A percentile compares a stretch with the other conserved stretches of the same genome.
These are phyloP conservation scores for Parnassius mnemosyne DNA, from an alignment of 2,888 invertebrate genomes.

Conservation along the genomic window DNA sequence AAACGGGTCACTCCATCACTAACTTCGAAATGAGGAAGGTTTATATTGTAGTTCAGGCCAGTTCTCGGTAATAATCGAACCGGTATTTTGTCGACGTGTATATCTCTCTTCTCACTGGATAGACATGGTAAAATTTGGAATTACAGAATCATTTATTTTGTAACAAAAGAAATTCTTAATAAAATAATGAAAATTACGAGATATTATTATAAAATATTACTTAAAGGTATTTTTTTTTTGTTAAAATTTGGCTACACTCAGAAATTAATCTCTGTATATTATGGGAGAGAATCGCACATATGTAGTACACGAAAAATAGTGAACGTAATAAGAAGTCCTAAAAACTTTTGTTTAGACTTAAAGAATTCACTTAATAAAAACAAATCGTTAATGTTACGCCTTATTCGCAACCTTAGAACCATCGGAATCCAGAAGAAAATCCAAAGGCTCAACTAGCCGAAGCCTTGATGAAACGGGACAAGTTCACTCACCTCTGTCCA, in stretches of 20 bases:
- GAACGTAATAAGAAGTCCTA: background rate
- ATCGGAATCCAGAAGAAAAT: slow-evolving; percentile 44
- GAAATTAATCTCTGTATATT: too few species aligned
- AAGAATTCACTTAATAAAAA: background rate
- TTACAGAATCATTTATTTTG: background rate
- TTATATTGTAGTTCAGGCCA: slow-evolving; percentile 14
- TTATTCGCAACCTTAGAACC: slow-evolving; percentile 24
- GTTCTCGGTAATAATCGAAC: slow-evolving; percentile 23
- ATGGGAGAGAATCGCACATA: too few species aligned
- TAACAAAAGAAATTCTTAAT: background rate
- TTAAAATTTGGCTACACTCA: too few species aligned
- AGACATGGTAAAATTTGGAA: slow-evolving; percentile 9
- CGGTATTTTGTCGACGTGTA: slow-evolving; percentile 22
- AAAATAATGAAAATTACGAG: too few species aligned
- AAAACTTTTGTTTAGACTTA: background rate
- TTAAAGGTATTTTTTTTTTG: too few species aligned
- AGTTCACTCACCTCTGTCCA: slow-evolving; percentile 65
- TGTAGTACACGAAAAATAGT: too few species aligned
- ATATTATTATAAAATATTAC: too few species aligned
- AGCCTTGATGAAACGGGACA: slow-evolving; percentile 46
- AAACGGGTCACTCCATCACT: background rate
- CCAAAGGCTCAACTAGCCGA: slow-evolving; percentile 40
- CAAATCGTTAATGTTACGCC: background rate
- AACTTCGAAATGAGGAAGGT: slow-evolving; percentile 6
- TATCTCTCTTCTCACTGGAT: slow-evolving; percentile 18